A percentile compares a stretch with the other conserved stretches of the same genome.
Evolutionary conservation across 2,888 invertebrate genomes (phyloP).

Genomic region (Drosophila melanosoma): DNA sequence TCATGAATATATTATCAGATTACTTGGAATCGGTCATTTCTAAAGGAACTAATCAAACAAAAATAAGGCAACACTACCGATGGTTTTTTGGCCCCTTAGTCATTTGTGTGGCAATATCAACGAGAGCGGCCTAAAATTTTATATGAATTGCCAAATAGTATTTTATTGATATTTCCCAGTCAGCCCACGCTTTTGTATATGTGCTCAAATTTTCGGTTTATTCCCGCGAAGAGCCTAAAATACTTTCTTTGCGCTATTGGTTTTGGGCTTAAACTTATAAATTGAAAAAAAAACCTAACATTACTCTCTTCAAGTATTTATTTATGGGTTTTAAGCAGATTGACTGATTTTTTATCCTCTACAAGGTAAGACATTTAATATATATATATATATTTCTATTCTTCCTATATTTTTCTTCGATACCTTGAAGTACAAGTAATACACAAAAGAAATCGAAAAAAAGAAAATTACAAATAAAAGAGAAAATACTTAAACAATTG

Average conservation of each 20-base stretch:
- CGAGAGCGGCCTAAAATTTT: conserved; percentile 5
- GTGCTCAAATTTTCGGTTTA: conserved; percentile 9
- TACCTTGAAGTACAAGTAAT: conserved; percentile 60
- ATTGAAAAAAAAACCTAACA: conserved; percentile 4
- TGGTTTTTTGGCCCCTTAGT: conserved; percentile 15
- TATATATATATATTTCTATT: conserved; percentile 50
- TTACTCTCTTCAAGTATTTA: conserved; percentile 30
- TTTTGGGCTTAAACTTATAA: conserved; percentile 19
- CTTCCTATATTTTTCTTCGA: conserved; percentile 51
- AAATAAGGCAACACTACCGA: conserved; percentile 8
- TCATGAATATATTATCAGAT: background rate
- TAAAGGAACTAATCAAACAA: background rate
- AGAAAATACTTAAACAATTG: conserved; percentile 79
- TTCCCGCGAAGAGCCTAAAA: conserved; percentile 9
- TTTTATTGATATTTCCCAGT: conserved; percentile 9
- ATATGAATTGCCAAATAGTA: background rate
- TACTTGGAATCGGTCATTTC: background rate
- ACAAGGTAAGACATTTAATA: conserved; percentile 67
- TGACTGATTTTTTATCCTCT: conserved; percentile 60
- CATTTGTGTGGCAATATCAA: conserved; percentile 14
- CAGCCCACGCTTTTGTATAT: conserved; percentile 11
- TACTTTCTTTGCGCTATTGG: conserved; percentile 6
- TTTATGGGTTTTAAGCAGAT: conserved; percentile 60
- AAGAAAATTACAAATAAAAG: conserved; percentile 73
- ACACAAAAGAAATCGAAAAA: conserved; percentile 54